These are phyloP conservation scores for Maconellicoccus hirsutus DNA, from an alignment of 1,140 invertebrate species.

Conservation along the genomic window DNA sequence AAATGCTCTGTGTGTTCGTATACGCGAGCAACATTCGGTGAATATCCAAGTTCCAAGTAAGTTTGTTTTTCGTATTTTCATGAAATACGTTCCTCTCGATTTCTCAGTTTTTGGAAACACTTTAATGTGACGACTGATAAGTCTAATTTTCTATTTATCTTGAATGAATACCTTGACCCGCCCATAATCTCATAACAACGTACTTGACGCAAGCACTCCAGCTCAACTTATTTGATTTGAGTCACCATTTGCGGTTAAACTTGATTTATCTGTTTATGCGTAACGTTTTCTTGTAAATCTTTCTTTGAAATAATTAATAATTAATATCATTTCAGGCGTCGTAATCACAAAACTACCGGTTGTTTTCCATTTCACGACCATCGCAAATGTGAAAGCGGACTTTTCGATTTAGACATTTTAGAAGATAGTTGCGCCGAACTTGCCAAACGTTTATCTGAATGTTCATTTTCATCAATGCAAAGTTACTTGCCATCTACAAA, in stretches of 20 bases:
- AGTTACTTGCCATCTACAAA: constrained; percentile 23
- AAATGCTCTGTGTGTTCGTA: constrained; percentile 50
- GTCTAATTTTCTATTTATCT: no score
- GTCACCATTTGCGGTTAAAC: no score
- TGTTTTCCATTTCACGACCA: constrained; percentile 10
- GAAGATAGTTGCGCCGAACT: constrained; percentile 25
- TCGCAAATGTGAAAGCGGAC: neutral
- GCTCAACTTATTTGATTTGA: no score
- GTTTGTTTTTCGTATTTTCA: constrained; percentile 27
- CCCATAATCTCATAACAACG: no score
- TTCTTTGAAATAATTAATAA: no score
- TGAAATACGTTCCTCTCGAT: no score
- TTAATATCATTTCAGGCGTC: neutral
- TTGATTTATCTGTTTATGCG: no score
- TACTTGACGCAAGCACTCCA: no score
- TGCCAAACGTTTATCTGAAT: constrained; percentile 27
- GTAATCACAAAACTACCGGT: neutral
- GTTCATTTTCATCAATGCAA: constrained; percentile 24
- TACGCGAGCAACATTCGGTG: constrained; percentile 45
- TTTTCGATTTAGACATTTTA: neutral
- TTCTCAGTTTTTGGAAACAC: no score
- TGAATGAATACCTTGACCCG: no score
- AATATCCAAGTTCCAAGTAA: constrained; percentile 42
- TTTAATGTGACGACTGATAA: no score
- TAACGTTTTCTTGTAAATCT: no score